Percentiles rank a stretch among this genome's conserved stretches.
phyloP scores from a whole-genome alignment of 2,113 vertebrate genomes.

The Daboia siamensis region DNA sequence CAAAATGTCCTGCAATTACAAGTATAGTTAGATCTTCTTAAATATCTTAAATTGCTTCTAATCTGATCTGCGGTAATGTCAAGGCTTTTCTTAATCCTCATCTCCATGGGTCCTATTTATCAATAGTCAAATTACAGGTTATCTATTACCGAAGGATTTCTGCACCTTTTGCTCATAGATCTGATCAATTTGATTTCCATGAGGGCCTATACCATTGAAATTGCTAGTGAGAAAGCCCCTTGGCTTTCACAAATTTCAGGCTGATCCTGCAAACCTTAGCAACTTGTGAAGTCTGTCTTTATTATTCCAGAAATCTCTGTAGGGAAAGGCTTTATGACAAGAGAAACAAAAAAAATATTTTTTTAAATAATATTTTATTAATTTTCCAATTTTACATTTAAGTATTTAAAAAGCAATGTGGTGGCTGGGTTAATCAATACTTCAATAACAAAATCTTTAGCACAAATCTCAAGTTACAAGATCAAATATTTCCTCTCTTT shows the following conservation, averaged over 20 bases:
- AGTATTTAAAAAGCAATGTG: too few species aligned
- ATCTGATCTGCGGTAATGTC: not conserved
- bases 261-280: not conserved
- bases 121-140: not conserved
- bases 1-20: not conserved
- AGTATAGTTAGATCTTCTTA: not conserved
- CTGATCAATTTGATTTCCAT: not conserved
- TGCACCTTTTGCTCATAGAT: not conserved
- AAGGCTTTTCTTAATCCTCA: not conserved
- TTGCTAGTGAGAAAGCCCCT: not conserved
- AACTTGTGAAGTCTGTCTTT: not conserved
- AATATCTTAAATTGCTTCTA: not conserved
- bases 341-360: not conserved
- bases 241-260: not conserved
- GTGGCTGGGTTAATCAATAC: too few species aligned
- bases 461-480: too few species aligned
- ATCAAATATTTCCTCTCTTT: too few species aligned
- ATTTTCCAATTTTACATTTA: too few species aligned
- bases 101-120: not conserved
- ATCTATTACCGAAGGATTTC: not conserved
- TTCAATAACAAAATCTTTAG: too few species aligned
- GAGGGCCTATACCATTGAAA: not conserved
- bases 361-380: too few species aligned
- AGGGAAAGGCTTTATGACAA: not conserved
- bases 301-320: not conserved